Conservation (phyloP, 2,888 invertebrate genomes). For the Cryptus viduatorius region DNA sequence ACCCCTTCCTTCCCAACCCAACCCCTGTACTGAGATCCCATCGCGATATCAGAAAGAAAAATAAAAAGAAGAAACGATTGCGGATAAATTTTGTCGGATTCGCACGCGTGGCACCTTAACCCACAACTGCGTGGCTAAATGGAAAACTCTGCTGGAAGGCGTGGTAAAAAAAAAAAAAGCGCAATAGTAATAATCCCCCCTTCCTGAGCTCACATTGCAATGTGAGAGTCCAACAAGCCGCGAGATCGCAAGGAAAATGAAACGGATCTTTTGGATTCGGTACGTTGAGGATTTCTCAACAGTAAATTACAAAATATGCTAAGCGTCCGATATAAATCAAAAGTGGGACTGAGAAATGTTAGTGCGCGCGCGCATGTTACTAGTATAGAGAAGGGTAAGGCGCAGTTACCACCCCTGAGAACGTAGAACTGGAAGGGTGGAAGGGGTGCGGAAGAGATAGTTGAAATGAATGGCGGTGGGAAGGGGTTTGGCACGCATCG, state of each 20-base stretch:
- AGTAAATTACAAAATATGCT: constrained; percentile 85
- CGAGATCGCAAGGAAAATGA: constrained; percentile 10
- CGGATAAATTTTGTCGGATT: constrained; percentile 63
- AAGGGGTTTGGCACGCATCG: constrained; percentile 51
- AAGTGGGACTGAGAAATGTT: constrained; percentile 75
- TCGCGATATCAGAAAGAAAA: constrained; percentile 43
- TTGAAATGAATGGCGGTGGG: constrained; percentile 37
- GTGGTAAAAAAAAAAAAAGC: background rate
- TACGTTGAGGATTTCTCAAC: constrained; percentile 84
- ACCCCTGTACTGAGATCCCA: constrained; percentile 30
- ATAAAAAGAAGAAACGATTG: constrained; percentile 51
- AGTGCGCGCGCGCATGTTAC: constrained; percentile 37
- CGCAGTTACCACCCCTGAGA: constrained; percentile 49
- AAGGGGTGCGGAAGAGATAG: constrained; percentile 21
- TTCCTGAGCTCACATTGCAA: background rate
- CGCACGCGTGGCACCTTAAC: constrained; percentile 38
- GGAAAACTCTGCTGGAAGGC: background rate
- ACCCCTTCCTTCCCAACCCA: constrained; percentile 53
- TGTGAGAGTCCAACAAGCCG: background rate
- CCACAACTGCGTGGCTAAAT: background rate
- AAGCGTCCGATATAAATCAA: constrained; percentile 85
- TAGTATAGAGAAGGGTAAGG: constrained; percentile 58
- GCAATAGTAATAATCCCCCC: background rate
- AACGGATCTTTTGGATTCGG: constrained; percentile 70
- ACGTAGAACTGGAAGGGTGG: constrained; percentile 29